Evolutionary conservation across 2,797 vertebrate species (phyloP).

Genomic region (Melanotaenia parkinsoni): DNA sequence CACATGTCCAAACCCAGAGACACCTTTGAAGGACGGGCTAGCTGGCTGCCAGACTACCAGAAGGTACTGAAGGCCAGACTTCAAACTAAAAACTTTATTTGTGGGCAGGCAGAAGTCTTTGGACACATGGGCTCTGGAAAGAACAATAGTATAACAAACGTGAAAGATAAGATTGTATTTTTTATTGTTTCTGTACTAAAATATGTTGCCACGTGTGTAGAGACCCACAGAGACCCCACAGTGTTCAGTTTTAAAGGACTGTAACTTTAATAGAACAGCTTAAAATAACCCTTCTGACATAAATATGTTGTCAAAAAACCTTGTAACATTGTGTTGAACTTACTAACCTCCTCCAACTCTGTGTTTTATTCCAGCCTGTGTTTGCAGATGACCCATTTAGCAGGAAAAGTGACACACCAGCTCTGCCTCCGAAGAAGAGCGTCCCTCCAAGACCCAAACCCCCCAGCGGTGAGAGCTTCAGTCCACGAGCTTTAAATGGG

Average conservation of each 20-base stretch:
- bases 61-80: conserved; percentile 60
- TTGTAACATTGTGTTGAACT: neutral
- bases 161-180: neutral
- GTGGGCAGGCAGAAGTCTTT: too few relatives aligned
- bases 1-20: conserved; percentile 94
- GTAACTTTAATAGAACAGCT: neutral
- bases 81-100: neutral
- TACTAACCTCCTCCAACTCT: neutral
- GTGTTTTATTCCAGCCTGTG: conserved; percentile 72
- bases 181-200: neutral
- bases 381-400: conserved; percentile 94
- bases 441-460: conserved; percentile 94
- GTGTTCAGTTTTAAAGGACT: neutral
- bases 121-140: too few relatives aligned
- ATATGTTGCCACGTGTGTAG: neutral
- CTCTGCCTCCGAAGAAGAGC: conserved; percentile 94
- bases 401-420: conserved; percentile 92
- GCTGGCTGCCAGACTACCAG: conserved; percentile 79
- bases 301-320: neutral
- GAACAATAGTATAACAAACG: too few relatives aligned
- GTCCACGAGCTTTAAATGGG: neutral
- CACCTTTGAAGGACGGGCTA: conserved; percentile 73
- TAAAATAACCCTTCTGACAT: neutral
- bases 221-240: neutral
- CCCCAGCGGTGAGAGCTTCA: conserved; percentile 90